phyloP scores from a whole-genome alignment of 2,797 vertebrate species.

The Gadopsis bispinosus region DNA sequence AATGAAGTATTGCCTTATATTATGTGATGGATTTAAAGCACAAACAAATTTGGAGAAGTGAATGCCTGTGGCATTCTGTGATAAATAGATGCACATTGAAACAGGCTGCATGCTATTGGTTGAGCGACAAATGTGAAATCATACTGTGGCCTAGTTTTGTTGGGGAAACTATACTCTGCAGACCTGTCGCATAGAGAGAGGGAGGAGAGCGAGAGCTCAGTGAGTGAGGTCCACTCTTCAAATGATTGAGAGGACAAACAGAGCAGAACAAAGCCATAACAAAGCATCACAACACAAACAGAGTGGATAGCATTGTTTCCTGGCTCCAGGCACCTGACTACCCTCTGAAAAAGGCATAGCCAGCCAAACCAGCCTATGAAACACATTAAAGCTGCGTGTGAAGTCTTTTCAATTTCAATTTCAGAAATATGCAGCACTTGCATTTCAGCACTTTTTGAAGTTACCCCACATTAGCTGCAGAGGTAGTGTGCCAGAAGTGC shows the following conservation, averaged over 20 bases:
- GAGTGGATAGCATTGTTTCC: constrained; percentile 64
- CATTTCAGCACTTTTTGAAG: constrained; percentile 54
- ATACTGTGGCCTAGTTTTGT: constrained; percentile 75
- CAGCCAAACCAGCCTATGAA: constrained; percentile 65
- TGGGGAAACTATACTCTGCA: constrained; percentile 68
- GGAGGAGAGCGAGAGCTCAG: constrained; percentile 32
- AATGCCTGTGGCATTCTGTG: constrained; percentile 40
- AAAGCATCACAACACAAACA: constrained; percentile 77
- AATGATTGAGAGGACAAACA: constrained; percentile 70
- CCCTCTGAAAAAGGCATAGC: constrained; percentile 68
- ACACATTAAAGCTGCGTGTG: constrained; percentile 53
- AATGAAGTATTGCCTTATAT: constrained; percentile 17
- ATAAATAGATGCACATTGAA: constrained; percentile 69
- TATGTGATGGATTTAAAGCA: constrained; percentile 29
- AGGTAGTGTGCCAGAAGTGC: background rate
- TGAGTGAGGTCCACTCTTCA: constrained; percentile 59
- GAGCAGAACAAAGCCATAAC: constrained; percentile 77
- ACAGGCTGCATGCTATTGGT: constrained; percentile 65
- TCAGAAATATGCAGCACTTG: constrained; percentile 47
- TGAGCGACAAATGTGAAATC: constrained; percentile 77
- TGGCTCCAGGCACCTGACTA: constrained; percentile 71
- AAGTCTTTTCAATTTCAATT: constrained; percentile 49
- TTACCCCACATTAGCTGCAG: constrained; percentile 37
- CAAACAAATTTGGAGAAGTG: constrained; percentile 27
- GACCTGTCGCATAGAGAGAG: constrained; percentile 49